phyloP scores from a whole-genome alignment of 2,888 invertebrate genomes.

The Ethmia dodecea region DNA sequence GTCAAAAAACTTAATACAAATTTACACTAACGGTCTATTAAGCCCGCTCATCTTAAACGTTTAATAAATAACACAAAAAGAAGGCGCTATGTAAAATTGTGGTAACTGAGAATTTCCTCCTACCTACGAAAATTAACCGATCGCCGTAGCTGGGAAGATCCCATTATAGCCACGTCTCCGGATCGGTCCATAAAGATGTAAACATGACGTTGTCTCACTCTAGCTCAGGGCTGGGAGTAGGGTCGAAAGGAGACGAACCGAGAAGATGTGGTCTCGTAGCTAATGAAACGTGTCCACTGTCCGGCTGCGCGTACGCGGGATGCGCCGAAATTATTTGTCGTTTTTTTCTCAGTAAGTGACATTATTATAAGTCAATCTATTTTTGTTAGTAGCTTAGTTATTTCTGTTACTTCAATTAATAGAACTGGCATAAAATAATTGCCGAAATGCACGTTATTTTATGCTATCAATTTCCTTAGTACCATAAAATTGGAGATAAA shows the following conservation, averaged over 20 bases:
- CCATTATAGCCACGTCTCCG: slow-evolving; percentile 65
- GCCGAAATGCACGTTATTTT: slow-evolving; percentile 39
- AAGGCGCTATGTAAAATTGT: slow-evolving; percentile 49
- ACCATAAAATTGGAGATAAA: slow-evolving; percentile 50
- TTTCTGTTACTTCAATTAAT: too few species aligned
- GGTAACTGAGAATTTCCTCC: slow-evolving; percentile 56
- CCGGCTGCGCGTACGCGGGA: slow-evolving; percentile 61
- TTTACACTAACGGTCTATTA: slow-evolving; percentile 18
- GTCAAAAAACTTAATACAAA: too few species aligned
- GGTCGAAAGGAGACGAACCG: slow-evolving; percentile 45
- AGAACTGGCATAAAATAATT: slow-evolving; percentile 15
- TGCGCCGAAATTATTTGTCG: slow-evolving; percentile 35
- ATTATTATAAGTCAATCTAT: too few species aligned
- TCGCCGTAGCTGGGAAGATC: slow-evolving; percentile 58
- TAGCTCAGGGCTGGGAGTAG: slow-evolving; percentile 17
- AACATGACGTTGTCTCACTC: slow-evolving; percentile 51
- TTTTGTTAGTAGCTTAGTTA: too few species aligned
- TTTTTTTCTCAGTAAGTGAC: too few species aligned
- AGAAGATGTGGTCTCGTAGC: slow-evolving; percentile 53
- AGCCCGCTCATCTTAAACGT: slow-evolving; percentile 23
- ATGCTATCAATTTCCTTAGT: slow-evolving; percentile 34
- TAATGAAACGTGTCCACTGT: slow-evolving; percentile 72
- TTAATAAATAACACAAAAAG: slow-evolving; percentile 54
- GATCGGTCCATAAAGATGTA: slow-evolving; percentile 58
- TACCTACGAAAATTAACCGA: slow-evolving; percentile 65